Evolutionary conservation across 2,888 invertebrate genomes (phyloP).

Genomic region (Agrotis clavis): DNA sequence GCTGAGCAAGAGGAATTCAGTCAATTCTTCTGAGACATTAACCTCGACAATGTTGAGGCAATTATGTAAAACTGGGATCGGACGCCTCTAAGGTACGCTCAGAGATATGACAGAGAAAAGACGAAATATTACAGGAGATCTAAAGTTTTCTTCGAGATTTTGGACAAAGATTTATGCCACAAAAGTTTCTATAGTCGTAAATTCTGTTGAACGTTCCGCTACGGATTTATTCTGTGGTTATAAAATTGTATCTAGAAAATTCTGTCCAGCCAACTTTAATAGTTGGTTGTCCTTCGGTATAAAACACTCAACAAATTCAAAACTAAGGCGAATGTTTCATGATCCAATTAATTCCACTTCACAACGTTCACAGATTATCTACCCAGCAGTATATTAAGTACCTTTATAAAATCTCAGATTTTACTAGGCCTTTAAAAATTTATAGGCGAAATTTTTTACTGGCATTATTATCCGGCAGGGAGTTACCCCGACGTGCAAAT

Average conservation of each 20-base stretch:
- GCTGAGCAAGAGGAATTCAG: slow-evolving; percentile 62
- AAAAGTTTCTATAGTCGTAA: slow-evolving; percentile 37
- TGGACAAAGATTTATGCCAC: slow-evolving; percentile 21
- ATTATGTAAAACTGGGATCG: slow-evolving; percentile 73
- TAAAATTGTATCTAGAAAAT: slow-evolving; percentile 25
- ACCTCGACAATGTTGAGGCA: slow-evolving; percentile 61
- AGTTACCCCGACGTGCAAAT: slow-evolving; percentile 49
- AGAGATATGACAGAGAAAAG: slow-evolving; percentile 26
- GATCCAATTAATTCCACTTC: slow-evolving; percentile 18
- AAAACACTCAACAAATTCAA: slow-evolving; percentile 13
- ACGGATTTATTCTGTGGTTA: too few species aligned
- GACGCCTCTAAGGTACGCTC: slow-evolving; percentile 47
- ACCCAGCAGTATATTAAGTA: neutral
- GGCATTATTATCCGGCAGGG: slow-evolving; percentile 33
- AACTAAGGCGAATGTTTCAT: slow-evolving; percentile 7
- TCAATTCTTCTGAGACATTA: slow-evolving; percentile 74
- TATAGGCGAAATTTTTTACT: slow-evolving; percentile 49
- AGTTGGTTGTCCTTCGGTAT: slow-evolving; percentile 4
- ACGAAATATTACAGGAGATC: slow-evolving; percentile 42
- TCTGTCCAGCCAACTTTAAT: slow-evolving; percentile 1
- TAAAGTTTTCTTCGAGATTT: slow-evolving; percentile 35
- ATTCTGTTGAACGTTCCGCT: slow-evolving; percentile 7
- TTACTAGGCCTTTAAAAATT: slow-evolving; percentile 54
- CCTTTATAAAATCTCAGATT: slow-evolving; percentile 40
- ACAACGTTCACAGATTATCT: slow-evolving; percentile 17